Evolutionary conservation across 2,888 invertebrate species (phyloP), one percentile per base, ranked within the genome.

Genomic region (Zonitis immaculata): DNA sequence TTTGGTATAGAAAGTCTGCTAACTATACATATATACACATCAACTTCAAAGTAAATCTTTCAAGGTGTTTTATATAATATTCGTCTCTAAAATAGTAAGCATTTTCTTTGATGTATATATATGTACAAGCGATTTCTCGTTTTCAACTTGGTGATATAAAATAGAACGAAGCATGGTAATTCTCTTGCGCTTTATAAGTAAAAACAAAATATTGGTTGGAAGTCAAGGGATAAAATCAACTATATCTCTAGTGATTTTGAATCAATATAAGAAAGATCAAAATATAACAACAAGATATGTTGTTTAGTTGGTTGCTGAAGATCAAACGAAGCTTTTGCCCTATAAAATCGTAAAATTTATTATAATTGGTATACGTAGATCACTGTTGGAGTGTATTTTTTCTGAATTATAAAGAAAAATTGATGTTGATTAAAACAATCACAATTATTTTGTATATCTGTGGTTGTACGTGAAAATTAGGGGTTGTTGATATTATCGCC

Each of bases 101-200:
- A 57, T 64, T 56, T n/a, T 57, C 62, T 66, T 67, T 67, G 66
- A 67, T 63, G 64, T 62, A n/a, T n/a, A n/a, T n/a, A n/a, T n/a
- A n/a, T n/a, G n/a, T n/a, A n/a, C n/a, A n/a, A n/a, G n/a, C n/a
- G 65, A 66, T 67, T 67, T 67, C 22, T 22, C 5, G n/a, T 5
- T 35, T 1, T 35, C n/a, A 1, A 59, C 66, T 65, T 65, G n/a
- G n/a, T 66, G 66, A 67, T 66, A 65, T 59, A 63, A 61, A 66
- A 66, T 59, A 32, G n/a, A 63, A 53, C n/a, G 63, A 54, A 67
- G 62, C 63, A 61, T 64, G 64, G n/a, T n/a, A 66, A 67, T 65
- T 66, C 66, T 66, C 64, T 61, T 18, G 1, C 11, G 6, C 3
- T 28, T n/a, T 27, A 9, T 35, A 27, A 27, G 3, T 3, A 27